Percentiles rank a stretch among this genome's conserved stretches.
Conservation (phyloP, 2,888 invertebrate genomes). For the Platycheirus rosarum region DNA sequence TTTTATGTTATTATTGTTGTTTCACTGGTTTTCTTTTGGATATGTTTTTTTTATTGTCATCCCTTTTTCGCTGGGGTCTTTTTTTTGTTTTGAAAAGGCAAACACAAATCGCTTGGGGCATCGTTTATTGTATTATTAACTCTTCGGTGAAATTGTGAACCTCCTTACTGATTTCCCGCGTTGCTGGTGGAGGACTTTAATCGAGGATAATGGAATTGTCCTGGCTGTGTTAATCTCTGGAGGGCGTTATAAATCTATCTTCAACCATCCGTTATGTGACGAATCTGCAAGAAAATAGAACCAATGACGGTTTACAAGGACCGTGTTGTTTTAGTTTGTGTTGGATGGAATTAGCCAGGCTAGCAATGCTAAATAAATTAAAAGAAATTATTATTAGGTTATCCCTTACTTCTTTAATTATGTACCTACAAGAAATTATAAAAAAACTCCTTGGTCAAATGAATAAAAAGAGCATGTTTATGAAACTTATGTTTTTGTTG, state of each 20-base stretch:
- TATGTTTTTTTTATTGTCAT: neutral
- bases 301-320: neutral
- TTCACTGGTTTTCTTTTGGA: slow-evolving; percentile 9
- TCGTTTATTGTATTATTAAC: slow-evolving; percentile 71
- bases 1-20: slow-evolving; percentile 51
- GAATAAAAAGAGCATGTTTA: no score
- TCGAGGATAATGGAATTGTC: slow-evolving; percentile 59
- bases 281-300: slow-evolving; percentile 7
- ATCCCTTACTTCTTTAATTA: no score
- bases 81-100: slow-evolving; percentile 53
- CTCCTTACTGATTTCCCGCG: slow-evolving; percentile 34
- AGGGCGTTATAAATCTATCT: slow-evolving; percentile 40
- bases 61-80: slow-evolving; percentile 2
- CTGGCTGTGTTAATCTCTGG: slow-evolving; percentile 47
- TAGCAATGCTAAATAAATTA: no score
- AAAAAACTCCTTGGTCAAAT: no score
- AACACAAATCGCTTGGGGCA: slow-evolving; percentile 62
- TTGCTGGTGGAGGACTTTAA: slow-evolving; percentile 24
- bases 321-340: neutral
- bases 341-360: neutral
- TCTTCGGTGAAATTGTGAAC: slow-evolving; percentile 70
- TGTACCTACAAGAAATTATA: no score
- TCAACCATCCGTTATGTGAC: slow-evolving; percentile 20
- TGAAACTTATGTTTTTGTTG: no score
- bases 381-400: no score